Percentiles rank a stretch among this genome's conserved stretches.
phyloP scores from a whole-genome alignment of 2,113 vertebrate genomes.

The Zootoca vivipara region DNA sequence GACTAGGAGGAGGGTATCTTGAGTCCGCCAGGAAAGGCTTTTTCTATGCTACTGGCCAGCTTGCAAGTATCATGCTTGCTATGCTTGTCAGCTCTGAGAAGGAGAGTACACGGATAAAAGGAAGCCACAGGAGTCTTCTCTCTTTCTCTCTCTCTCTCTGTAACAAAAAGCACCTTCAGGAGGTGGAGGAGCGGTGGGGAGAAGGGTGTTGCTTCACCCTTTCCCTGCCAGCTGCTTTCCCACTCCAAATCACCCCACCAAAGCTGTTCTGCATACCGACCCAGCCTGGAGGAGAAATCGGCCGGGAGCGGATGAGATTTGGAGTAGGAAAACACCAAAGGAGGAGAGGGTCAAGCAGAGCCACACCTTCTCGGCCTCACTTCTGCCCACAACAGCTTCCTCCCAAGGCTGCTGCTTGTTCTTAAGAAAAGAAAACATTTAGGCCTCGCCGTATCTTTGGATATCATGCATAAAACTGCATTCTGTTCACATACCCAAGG shows the following conservation, averaged over 20 bases:
- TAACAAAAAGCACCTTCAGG: background rate
- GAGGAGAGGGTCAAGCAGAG: background rate
- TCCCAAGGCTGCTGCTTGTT: background rate
- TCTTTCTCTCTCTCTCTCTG: too few relatives aligned
- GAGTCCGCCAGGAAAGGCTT: conserved; percentile 34
- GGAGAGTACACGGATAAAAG: background rate
- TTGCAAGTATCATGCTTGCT: conserved; percentile 71
- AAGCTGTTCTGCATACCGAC: background rate
- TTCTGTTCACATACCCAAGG: background rate
- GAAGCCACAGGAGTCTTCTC: background rate
- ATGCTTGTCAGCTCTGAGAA: conserved; percentile 17
- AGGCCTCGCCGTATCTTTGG: background rate
- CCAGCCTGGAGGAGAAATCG: background rate
- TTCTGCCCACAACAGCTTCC: background rate
- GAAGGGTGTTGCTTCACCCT: background rate
- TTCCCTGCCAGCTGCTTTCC: background rate
- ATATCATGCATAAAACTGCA: background rate
- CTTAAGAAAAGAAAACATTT: background rate
- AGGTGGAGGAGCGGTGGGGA: background rate
- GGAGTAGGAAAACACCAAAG: background rate
- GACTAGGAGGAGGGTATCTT: conserved; percentile 37
- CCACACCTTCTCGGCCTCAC: too few relatives aligned
- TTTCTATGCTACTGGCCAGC: conserved; percentile 62
- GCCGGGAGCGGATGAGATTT: background rate
- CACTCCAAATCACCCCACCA: background rate